These are phyloP conservation scores for Cylloceria caligata DNA, from an alignment of 2,888 invertebrate species.

Conservation along the genomic window DNA sequence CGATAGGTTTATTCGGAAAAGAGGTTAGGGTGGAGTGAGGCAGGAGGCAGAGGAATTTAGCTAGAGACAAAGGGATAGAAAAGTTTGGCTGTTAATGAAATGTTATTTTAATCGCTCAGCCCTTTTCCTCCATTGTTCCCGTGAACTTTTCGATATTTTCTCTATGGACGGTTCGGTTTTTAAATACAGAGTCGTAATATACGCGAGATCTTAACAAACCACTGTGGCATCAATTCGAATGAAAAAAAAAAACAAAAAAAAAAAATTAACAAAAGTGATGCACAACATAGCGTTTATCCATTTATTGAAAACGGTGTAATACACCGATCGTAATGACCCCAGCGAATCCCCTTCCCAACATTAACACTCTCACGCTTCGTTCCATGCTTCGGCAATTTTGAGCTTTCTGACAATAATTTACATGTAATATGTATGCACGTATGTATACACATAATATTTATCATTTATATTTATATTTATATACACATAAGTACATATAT, in stretches of 20 bases:
- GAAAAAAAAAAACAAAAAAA: slow-evolving; percentile 6
- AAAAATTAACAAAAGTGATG: background rate
- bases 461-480: slow-evolving; percentile 22
- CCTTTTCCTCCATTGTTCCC: slow-evolving; percentile 45
- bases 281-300: background rate
- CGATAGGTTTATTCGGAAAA: too few species aligned
- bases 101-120: slow-evolving; percentile 48
- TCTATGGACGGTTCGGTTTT: slow-evolving; percentile 66
- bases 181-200: slow-evolving; percentile 43
- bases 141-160: slow-evolving; percentile 53
- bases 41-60: background rate
- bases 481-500: slow-evolving; percentile 36
- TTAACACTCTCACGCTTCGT: slow-evolving; percentile 45
- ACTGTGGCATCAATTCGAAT: slow-evolving; percentile 17
- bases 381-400: slow-evolving; percentile 52
- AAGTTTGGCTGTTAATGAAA: slow-evolving; percentile 25
- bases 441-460: slow-evolving; percentile 27
- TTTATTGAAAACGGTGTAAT: background rate
- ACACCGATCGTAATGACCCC: slow-evolving; percentile 39
- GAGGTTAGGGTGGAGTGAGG: background rate
- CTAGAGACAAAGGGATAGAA: slow-evolving; percentile 2
- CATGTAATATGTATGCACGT: slow-evolving; percentile 47
- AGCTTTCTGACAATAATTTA: slow-evolving; percentile 63
- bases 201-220: slow-evolving; percentile 36
- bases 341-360: slow-evolving; percentile 41